Percentiles rank a stretch among this genome's conserved stretches.
These are phyloP conservation scores for Hipparchia semele DNA, from an alignment of 2,888 invertebrate genomes.

Conservation along the genomic window DNA sequence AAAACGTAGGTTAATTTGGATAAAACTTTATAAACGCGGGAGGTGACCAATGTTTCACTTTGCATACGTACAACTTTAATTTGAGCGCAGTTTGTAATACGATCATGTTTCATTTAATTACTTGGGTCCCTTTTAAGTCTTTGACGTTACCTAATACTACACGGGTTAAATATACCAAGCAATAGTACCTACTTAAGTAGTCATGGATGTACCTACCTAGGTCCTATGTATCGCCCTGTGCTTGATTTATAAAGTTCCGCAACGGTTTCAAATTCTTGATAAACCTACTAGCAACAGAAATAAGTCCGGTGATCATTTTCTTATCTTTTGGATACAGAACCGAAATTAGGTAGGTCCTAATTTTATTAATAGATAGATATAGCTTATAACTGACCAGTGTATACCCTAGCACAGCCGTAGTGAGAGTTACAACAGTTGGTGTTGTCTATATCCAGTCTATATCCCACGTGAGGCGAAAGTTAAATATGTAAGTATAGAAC, in stretches of 20 bases:
- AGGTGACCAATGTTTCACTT: constrained; percentile 30
- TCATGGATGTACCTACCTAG: no score
- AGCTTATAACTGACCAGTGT: not conserved
- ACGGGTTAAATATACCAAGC: not conserved
- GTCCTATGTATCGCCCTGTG: no score
- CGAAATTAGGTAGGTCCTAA: no score
- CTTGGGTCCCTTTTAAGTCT: constrained; percentile 39
- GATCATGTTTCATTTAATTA: constrained; percentile 37
- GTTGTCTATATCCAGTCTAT: not conserved
- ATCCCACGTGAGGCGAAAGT: constrained; percentile 20
- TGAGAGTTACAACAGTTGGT: constrained; percentile 12
- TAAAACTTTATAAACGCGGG: constrained; percentile 5
- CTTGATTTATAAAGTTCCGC: not conserved
- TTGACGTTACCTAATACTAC: constrained; percentile 31
- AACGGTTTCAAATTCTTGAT: not conserved
- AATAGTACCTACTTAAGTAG: not conserved
- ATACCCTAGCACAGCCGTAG: not conserved
- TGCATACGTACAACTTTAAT: constrained; percentile 25
- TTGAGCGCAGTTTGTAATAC: constrained; percentile 29
- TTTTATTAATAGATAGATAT: no score
- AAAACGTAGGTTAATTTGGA: not conserved
- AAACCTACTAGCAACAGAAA: not conserved
- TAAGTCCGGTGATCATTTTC: no score
- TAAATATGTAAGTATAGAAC: constrained; percentile 11
- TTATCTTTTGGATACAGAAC: not conserved